These are phyloP conservation scores for Mythimna pallens DNA, from an alignment of 2,888 invertebrate genomes.

Conservation along the genomic window DNA sequence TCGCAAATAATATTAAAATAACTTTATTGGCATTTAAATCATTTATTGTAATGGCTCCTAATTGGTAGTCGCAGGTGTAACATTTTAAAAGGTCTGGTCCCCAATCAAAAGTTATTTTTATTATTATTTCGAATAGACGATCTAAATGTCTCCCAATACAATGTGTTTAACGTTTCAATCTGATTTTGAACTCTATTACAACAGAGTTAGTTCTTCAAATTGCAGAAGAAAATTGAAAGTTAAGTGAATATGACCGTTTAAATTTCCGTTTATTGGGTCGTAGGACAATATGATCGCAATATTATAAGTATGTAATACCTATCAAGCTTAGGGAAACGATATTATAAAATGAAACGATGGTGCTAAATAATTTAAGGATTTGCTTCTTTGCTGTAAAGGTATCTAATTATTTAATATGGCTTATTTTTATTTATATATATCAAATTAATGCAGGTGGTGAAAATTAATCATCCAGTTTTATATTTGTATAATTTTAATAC, in stretches of 20 bases:
- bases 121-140: not conserved
- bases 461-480: too few species aligned
- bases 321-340: not conserved
- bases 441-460: too few species aligned
- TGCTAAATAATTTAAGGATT: not conserved
- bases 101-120: slow-evolving; percentile 16
- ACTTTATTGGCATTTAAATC: not conserved
- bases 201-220: not conserved
- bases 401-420: not conserved
- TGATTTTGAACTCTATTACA: slow-evolving; percentile 8
- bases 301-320: too few species aligned
- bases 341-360: too few species aligned
- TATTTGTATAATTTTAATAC: too few species aligned
- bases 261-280: not conserved
- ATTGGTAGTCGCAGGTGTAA: slow-evolving; percentile 10
- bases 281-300: not conserved
- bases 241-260: not conserved
- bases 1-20: not conserved
- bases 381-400: too few species aligned
- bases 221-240: not conserved
- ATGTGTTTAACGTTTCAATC: not conserved
- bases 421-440: not conserved
- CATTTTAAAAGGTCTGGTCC: slow-evolving; percentile 18
- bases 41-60: slow-evolving; percentile 4
- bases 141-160: not conserved